phyloP scores from a whole-genome alignment of 1,140 invertebrate genomes.

The Pseudomyrmex cubaensis region DNA sequence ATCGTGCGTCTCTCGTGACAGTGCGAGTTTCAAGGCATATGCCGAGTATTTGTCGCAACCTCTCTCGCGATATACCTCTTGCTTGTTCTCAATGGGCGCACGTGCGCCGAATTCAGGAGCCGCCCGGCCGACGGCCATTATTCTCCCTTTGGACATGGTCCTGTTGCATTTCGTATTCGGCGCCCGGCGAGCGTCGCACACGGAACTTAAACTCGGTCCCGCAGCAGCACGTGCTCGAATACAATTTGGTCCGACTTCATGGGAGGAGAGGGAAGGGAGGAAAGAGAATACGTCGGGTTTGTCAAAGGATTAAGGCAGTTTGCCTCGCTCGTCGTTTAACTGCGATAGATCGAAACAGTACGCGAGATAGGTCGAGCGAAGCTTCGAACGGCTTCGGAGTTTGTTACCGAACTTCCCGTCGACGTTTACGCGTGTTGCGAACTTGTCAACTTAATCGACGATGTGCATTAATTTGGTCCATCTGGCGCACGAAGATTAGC shows the following conservation, averaged over 20 bases:
- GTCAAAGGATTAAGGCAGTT: constrained; percentile 66
- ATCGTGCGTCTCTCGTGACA: neutral
- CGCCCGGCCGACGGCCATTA: constrained; percentile 64
- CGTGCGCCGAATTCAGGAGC: constrained; percentile 54
- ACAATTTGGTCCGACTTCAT: constrained; percentile 38
- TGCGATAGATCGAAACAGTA: constrained; percentile 61
- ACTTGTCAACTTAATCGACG: constrained; percentile 33
- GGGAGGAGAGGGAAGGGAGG: neutral
- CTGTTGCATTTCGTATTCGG: constrained; percentile 74
- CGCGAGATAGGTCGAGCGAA: constrained; percentile 5
- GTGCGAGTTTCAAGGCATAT: constrained; percentile 1
- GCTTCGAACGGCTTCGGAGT: neutral
- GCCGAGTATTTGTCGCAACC: constrained; percentile 43
- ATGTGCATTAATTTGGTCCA: constrained; percentile 24
- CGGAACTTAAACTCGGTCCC: constrained; percentile 34
- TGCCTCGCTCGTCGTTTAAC: constrained; percentile 60
- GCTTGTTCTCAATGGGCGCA: constrained; percentile 51
- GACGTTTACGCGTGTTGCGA: constrained; percentile 22
- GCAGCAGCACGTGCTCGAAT: constrained; percentile 47
- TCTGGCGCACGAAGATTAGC: neutral
- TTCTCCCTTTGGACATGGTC: constrained; percentile 65
- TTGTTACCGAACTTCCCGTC: neutral
- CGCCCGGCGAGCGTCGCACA: neutral
- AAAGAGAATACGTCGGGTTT: constrained; percentile 54
- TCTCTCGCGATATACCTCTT: constrained; percentile 40